phyloP scores from a whole-genome alignment of 2,888 invertebrate genomes.

The Horisme vitalbata region DNA sequence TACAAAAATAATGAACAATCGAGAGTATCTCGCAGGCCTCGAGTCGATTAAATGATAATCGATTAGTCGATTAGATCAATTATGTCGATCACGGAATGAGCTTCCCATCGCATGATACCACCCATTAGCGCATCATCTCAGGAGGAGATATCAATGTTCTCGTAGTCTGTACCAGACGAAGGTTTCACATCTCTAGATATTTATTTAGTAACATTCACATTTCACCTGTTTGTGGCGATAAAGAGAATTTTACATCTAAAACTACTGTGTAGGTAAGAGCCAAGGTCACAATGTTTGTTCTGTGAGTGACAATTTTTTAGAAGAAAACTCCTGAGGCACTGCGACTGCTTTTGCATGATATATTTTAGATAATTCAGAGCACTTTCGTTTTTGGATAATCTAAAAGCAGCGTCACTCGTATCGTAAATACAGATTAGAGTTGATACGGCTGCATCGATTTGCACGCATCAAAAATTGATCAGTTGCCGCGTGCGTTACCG shows the following conservation, averaged over 20 bases:
- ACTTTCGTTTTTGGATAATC: constrained; percentile 11
- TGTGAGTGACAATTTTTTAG: too few relatives aligned
- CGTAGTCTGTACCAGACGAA: neutral
- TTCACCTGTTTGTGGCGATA: too few relatives aligned
- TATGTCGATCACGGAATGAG: constrained; percentile 34
- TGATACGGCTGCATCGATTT: constrained; percentile 61
- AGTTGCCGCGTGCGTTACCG: constrained; percentile 42
- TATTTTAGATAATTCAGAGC: neutral
- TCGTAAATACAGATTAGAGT: constrained; percentile 61
- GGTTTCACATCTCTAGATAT: too few relatives aligned
- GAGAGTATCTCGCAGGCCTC: constrained; percentile 22
- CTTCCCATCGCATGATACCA: constrained; percentile 38
- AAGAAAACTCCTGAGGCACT: too few relatives aligned
- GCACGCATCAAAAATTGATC: constrained; percentile 75
- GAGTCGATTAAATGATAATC: constrained; percentile 20
- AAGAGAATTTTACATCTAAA: too few relatives aligned
- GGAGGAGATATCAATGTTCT: constrained; percentile 19
- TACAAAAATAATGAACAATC: constrained; percentile 24
- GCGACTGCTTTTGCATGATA: too few relatives aligned
- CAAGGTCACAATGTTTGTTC: too few relatives aligned
- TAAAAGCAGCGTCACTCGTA: constrained; percentile 33
- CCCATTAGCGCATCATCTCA: constrained; percentile 31
- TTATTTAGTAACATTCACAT: too few relatives aligned
- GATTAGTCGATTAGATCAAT: constrained; percentile 29
- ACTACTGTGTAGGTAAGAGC: too few relatives aligned